phyloP scores from a whole-genome alignment of 2,797 vertebrate genomes.

The Anomalospiza imberbis region DNA sequence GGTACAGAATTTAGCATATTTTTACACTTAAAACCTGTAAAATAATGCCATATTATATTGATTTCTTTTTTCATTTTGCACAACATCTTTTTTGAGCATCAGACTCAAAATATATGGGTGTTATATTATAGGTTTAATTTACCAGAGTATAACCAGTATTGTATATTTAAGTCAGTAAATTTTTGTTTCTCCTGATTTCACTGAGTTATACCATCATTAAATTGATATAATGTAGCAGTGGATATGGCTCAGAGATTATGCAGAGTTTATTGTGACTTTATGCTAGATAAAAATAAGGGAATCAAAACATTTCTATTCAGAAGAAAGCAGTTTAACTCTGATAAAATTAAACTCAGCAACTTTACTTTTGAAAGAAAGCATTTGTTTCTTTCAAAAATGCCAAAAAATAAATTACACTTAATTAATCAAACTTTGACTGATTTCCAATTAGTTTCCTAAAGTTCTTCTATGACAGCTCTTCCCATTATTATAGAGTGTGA shows the following conservation, averaged over 20 bases:
- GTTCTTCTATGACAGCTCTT: conserved; percentile 45
- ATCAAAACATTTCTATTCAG: neutral
- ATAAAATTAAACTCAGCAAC: neutral
- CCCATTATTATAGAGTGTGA: conserved; percentile 30
- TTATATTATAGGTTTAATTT: neutral
- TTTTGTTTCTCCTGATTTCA: conserved; percentile 13
- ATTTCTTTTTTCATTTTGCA: neutral
- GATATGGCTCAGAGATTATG: neutral
- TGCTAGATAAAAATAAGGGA: neutral
- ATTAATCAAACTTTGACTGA: conserved; percentile 60
- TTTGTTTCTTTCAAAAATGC: conserved; percentile 42
- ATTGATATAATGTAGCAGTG: neutral
- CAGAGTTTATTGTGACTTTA: neutral
- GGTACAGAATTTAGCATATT: neutral
- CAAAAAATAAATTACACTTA: conserved; percentile 41
- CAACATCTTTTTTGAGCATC: neutral
- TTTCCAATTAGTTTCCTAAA: conserved; percentile 58
- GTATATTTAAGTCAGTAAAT: neutral
- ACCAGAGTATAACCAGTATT: neutral
- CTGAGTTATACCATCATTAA: neutral
- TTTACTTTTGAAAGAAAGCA: neutral
- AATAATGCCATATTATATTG: neutral
- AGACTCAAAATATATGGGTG: neutral
- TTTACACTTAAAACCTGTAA: neutral
- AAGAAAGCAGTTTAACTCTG: neutral